Evolutionary conservation across 2,888 invertebrate species (phyloP).

Genomic region (Cheilosia pagana): DNA sequence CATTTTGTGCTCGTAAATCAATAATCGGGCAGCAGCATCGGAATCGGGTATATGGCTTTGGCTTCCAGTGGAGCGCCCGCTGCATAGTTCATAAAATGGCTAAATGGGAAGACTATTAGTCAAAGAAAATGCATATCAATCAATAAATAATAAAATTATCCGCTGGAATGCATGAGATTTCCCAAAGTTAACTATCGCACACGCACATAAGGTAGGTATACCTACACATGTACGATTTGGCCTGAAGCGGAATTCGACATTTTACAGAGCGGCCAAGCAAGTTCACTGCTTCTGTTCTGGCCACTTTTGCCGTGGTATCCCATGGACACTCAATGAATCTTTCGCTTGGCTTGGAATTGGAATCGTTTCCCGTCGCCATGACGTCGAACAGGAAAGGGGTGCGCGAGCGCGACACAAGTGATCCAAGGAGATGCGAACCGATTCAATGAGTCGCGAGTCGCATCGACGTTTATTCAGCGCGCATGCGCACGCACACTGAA

Average conservation of each 20-base stretch:
- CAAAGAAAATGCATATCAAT: conserved; percentile 74
- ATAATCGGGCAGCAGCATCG: conserved; percentile 14
- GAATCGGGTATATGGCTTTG: conserved; percentile 38
- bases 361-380: conserved; percentile 68
- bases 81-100: conserved; percentile 52
- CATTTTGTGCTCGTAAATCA: conserved; percentile 34
- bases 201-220: not conserved
- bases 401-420: not conserved
- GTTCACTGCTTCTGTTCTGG: conserved; percentile 68
- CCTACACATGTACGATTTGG: conserved; percentile 33
- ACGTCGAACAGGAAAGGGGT: conserved; percentile 12
- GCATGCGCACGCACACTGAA: conserved; percentile 40
- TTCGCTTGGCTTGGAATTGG: conserved; percentile 18
- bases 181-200: conserved; percentile 33
- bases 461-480: conserved; percentile 27
- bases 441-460: conserved; percentile 66
- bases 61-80: conserved; percentile 58
- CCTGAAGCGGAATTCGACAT: conserved; percentile 63
- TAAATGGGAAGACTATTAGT: conserved; percentile 71
- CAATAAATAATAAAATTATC: conserved; percentile 73
- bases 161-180: conserved; percentile 69
- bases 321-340: conserved; percentile 67
- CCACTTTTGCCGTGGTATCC: conserved; percentile 34
- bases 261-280: conserved; percentile 49
- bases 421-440: conserved; percentile 52